phyloP scores from a whole-genome alignment of 1,140 invertebrate species.

The Theocolax elegans region DNA sequence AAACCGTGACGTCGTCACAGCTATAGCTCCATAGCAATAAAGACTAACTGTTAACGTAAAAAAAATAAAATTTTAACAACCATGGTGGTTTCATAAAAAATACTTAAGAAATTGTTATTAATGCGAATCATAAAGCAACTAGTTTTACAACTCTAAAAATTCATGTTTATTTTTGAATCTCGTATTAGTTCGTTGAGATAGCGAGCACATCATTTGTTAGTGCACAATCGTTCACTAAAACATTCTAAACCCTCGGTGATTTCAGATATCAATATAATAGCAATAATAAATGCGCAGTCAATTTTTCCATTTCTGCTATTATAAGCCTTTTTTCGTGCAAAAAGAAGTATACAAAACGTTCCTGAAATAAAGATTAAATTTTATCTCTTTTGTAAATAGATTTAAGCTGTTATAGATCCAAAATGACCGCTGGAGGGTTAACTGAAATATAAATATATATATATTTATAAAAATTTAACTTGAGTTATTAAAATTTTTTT shows the following conservation, averaged over 20 bases:
- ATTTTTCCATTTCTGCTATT: neutral
- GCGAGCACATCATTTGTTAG: too few relatives aligned
- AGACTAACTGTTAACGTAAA: slow-evolving; percentile 37
- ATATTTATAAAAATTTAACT: neutral
- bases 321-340: too few relatives aligned
- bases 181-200: too few relatives aligned
- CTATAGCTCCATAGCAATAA: slow-evolving; percentile 52
- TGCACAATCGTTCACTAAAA: too few relatives aligned
- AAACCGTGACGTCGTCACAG: slow-evolving; percentile 50
- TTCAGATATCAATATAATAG: neutral
- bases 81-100: slow-evolving; percentile 57
- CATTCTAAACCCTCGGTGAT: neutral
- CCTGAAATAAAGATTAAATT: slow-evolving; percentile 13
- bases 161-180: neutral
- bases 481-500: slow-evolving; percentile 16
- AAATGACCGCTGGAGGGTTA: slow-evolving; percentile 4
- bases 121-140: slow-evolving; percentile 14
- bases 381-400: slow-evolving; percentile 22
- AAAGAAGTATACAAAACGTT: slow-evolving; percentile 4
- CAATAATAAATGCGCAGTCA: neutral
- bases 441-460: too few relatives aligned
- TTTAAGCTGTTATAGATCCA: neutral
- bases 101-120: slow-evolving; percentile 28
- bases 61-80: slow-evolving; percentile 48
- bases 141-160: slow-evolving; percentile 9